These are phyloP conservation scores for Smittia sp. DNA, from an alignment of 2,888 invertebrate genomes.

Conservation along the genomic window DNA sequence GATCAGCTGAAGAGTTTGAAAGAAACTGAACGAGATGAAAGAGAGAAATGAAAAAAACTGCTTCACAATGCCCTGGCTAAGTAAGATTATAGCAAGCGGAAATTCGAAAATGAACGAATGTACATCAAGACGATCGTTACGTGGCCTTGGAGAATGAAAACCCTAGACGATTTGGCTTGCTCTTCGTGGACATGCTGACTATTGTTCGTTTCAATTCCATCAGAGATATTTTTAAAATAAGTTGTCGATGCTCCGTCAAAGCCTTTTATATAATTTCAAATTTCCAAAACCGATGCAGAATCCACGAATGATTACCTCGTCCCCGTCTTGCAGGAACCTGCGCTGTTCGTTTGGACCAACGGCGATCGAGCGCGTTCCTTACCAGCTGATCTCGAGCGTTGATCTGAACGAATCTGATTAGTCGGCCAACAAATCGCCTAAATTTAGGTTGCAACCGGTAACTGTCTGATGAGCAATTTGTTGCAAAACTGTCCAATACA, in stretches of 20 bases:
- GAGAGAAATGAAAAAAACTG: not conserved
- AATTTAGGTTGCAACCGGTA: slow-evolving; percentile 92
- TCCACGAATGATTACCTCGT: slow-evolving; percentile 89
- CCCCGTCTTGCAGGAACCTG: slow-evolving; percentile 92
- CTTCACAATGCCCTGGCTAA: not conserved
- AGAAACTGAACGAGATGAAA: slow-evolving; percentile 34
- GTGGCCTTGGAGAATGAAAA: not conserved
- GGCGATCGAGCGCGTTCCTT: slow-evolving; percentile 79
- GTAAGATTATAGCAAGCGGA: slow-evolving; percentile 18
- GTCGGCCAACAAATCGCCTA: slow-evolving; percentile 94
- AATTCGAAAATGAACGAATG: no score
- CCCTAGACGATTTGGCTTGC: no score
- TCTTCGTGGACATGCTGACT: no score
- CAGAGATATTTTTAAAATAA: not conserved
- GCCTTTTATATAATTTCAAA: no score
- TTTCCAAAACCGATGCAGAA: slow-evolving; percentile 65
- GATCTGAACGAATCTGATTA: slow-evolving; percentile 86
- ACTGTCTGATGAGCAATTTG: slow-evolving; percentile 95
- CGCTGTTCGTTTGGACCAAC: slow-evolving; percentile 76
- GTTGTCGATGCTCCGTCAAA: not conserved
- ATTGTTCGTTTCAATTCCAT: not conserved
- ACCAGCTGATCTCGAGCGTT: slow-evolving; percentile 93
- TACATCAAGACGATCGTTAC: no score
- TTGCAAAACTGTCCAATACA: slow-evolving; percentile 98
- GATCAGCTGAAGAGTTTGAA: slow-evolving; percentile 29